These are phyloP conservation scores for Salminus brasiliensis DNA, from an alignment of 2,113 vertebrate species.

Conservation along the genomic window DNA sequence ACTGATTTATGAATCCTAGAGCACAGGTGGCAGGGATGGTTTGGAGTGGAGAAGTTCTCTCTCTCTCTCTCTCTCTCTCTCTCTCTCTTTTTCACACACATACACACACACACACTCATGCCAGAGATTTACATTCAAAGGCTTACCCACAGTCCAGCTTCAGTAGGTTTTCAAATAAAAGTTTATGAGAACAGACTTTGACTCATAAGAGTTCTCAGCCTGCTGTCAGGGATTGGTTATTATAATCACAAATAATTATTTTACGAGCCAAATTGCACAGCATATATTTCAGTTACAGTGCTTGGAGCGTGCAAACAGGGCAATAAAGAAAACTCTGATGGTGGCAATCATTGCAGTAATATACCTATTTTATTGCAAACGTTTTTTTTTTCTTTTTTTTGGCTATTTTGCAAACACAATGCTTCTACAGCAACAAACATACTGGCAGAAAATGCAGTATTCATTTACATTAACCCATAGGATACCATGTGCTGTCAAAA, in stretches of 20 bases:
- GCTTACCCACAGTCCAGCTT: constrained; percentile 13
- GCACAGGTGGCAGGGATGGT: constrained; percentile 42
- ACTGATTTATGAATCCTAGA: constrained; percentile 53
- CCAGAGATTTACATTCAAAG: constrained; percentile 37
- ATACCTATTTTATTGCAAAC: neutral
- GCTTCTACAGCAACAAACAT: neutral
- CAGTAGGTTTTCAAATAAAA: constrained; percentile 45
- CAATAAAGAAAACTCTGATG: constrained; percentile 7
- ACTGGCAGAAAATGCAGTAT: neutral
- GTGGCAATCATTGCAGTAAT: neutral
- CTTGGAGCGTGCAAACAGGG: neutral
- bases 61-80: constrained; percentile 13
- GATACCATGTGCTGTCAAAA: neutral
- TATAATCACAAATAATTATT: constrained; percentile 45
- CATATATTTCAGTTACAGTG: neutral
- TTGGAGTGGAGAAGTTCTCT: constrained; percentile 6
- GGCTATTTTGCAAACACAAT: neutral
- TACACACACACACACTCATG: constrained; percentile 3
- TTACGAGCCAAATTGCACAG: neutral
- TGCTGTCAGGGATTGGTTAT: constrained; percentile 43
- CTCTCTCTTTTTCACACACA: constrained; percentile 12
- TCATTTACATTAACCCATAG: neutral
- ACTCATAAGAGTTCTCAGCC: constrained; percentile 41
- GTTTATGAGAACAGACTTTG: constrained; percentile 28
- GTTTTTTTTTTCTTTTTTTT: constrained; percentile 29